A percentile compares a stretch with the other conserved stretches of the same genome.
These are phyloP conservation scores for Tenualosa thibaudeaui DNA, from an alignment of 2,797 vertebrate genomes.

Conservation along the genomic window DNA sequence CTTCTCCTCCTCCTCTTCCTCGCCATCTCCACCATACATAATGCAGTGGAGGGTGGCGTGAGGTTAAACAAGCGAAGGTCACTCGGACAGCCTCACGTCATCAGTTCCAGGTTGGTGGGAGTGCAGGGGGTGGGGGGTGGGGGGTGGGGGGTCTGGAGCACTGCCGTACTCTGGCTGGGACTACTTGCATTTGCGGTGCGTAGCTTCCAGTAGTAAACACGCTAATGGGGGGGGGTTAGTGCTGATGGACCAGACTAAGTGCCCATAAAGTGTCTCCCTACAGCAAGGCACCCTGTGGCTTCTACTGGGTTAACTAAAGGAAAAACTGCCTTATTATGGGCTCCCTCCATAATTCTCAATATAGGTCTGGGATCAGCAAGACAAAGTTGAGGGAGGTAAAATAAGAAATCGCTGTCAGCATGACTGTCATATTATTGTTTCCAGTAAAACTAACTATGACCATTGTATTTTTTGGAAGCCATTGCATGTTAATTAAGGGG, in stretches of 20 bases:
- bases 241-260: constrained; percentile 41
- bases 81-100: constrained; percentile 54
- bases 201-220: constrained; percentile 54
- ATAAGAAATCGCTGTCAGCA: background rate
- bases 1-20: constrained; percentile 56
- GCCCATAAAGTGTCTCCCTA: constrained; percentile 41
- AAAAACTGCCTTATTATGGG: constrained; percentile 65
- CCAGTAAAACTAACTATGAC: background rate
- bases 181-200: constrained; percentile 39
- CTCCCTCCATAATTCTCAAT: constrained; percentile 69
- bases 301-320: constrained; percentile 61
- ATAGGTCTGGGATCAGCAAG: constrained; percentile 41
- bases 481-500: background rate
- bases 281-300: constrained; percentile 48
- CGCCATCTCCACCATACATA: constrained; percentile 66
- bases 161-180: background rate
- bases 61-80: constrained; percentile 69
- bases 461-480: background rate
- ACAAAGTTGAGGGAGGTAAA: constrained; percentile 31
- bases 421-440: background rate
- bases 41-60: constrained; percentile 64
- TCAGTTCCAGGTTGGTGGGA: constrained; percentile 26
- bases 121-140: background rate
- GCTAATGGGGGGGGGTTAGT: constrained; percentile 45
- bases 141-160: too few species aligned